These are phyloP conservation scores for Spialia ferax DNA, from an alignment of 2,888 invertebrate genomes.

Conservation along the genomic window DNA sequence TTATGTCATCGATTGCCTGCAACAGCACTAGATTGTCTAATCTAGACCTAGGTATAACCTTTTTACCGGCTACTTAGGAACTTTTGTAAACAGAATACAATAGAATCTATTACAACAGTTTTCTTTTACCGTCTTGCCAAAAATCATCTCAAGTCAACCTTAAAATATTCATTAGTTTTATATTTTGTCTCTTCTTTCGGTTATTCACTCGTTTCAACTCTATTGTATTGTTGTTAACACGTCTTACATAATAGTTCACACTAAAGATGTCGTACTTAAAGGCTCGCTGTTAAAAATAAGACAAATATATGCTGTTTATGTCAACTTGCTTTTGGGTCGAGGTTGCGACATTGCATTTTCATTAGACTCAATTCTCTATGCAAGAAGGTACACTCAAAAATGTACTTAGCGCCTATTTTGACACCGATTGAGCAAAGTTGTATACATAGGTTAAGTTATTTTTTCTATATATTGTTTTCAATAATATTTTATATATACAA, in stretches of 20 bases:
- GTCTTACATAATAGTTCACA: conserved; percentile 29
- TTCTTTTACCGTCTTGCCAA: not conserved
- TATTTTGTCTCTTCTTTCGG: not conserved
- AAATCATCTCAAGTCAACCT: not conserved
- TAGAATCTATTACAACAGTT: not conserved
- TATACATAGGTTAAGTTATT: not conserved
- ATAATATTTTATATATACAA: too few species aligned
- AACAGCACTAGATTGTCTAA: not conserved
- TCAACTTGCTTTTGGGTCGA: conserved; percentile 42
- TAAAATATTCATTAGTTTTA: not conserved
- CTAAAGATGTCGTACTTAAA: conserved; percentile 9
- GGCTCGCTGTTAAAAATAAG: conserved; percentile 34
- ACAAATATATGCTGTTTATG: conserved; percentile 39
- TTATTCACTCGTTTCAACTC: not conserved
- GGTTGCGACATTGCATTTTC: conserved; percentile 36
- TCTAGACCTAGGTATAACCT: not conserved
- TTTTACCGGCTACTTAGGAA: conserved; percentile 1
- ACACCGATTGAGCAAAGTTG: not conserved
- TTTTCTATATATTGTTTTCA: not conserved
- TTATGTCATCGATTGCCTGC: not conserved
- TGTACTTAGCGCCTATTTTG: not conserved
- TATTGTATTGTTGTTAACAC: conserved; percentile 5
- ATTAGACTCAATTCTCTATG: conserved; percentile 16
- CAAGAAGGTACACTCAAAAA: not conserved
- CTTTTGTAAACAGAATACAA: not conserved